These are phyloP conservation scores for Hypotaenidia philippensis DNA, from an alignment of 2,797 vertebrate genomes.

Conservation along the genomic window DNA sequence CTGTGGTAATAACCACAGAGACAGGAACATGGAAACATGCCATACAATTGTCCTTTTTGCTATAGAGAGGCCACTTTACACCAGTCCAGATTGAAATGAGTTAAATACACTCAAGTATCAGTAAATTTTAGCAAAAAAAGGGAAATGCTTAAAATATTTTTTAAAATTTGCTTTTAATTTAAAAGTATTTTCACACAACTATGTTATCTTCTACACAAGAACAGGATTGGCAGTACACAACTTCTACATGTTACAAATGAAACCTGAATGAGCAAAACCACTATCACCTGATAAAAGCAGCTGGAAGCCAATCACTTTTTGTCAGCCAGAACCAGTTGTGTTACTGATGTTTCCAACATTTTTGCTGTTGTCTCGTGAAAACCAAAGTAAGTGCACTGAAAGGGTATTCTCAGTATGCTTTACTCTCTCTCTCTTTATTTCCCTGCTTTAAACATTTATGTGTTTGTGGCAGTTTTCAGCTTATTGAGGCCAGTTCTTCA, in stretches of 20 bases:
- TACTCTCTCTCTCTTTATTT: not conserved
- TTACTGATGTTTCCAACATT: not conserved
- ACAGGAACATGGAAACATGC: not conserved
- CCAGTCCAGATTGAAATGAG: not conserved
- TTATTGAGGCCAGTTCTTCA: not conserved
- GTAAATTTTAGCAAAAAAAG: not conserved
- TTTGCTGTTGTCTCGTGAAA: not conserved
- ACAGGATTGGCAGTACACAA: not conserved
- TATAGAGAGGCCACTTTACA: not conserved
- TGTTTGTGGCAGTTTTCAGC: not conserved
- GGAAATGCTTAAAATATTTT: not conserved
- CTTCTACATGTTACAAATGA: not conserved
- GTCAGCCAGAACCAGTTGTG: not conserved
- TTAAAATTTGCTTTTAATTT: not conserved
- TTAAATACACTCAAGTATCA: not conserved
- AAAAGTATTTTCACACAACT: not conserved
- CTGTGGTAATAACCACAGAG: not conserved
- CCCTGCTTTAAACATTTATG: not conserved
- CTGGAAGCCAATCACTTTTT: not conserved
- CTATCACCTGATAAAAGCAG: not conserved
- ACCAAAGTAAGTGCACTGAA: not conserved
- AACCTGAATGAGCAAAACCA: not conserved
- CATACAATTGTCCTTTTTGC: not conserved
- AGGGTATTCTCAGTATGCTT: not conserved
- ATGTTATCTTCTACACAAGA: not conserved